Conservation (phyloP, 2,113 vertebrate species). For the Otus sunia region DNA sequence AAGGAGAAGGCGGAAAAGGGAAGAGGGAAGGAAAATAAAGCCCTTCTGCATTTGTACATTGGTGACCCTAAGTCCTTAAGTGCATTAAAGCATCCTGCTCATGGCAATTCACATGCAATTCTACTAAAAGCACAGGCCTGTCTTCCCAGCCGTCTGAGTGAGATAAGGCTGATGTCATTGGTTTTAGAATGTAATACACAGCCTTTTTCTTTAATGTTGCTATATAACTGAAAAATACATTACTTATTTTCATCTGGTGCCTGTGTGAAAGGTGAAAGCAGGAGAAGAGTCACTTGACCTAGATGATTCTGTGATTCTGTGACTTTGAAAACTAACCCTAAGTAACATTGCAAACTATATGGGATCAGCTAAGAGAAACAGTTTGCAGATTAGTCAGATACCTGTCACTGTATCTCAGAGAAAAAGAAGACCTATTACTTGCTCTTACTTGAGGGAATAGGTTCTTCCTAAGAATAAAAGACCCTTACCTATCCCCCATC, state of each 20-base stretch:
- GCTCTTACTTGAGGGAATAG: not conserved
- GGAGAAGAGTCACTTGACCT: not conserved
- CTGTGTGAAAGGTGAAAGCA: accelerated
- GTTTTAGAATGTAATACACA: not conserved
- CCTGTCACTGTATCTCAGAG: not conserved
- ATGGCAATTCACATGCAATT: not conserved
- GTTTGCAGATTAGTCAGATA: not conserved
- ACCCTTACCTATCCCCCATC: not conserved
- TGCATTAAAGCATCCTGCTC: not conserved
- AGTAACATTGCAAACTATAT: not conserved
- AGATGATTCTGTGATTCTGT: too few relatives aligned
- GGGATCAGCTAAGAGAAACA: not conserved
- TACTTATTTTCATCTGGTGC: not conserved
- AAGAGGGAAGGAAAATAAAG: not conserved
- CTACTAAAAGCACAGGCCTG: not conserved
- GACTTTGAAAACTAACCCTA: not conserved
- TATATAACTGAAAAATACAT: not conserved
- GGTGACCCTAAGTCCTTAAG: not conserved
- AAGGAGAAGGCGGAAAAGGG: not conserved
- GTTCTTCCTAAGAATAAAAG: not conserved
- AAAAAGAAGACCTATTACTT: not conserved
- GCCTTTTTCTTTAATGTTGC: not conserved
- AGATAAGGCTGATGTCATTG: not conserved
- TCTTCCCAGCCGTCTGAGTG: not conserved
- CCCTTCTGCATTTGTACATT: not conserved